Evolutionary conservation across 2,888 invertebrate genomes (phyloP), one percentile per base, ranked within the genome.

Genomic region (Lampropteryx suffumata): DNA sequence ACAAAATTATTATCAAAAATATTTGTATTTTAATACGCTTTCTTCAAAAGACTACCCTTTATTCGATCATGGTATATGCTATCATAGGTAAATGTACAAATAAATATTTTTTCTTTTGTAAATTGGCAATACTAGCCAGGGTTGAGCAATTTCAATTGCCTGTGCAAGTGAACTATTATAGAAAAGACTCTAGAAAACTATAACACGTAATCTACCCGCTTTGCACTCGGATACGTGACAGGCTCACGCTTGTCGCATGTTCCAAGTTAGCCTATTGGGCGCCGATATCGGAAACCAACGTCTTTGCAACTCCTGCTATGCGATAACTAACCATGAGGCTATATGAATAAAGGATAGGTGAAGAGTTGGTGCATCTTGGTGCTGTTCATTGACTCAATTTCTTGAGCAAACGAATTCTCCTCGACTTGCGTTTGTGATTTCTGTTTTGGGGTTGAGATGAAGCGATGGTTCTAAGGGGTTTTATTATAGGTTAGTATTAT

Each of bases 341-440:
- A 5, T 9, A 1, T 0, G 0, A 0, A 28, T 26, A 61, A 35
- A 42, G 32, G 13, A 28, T 10, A 9, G 2, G 1, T 0, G 0
- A 29, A n/a, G 7, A 26, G 63, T 8, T 37, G 10, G 43, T 7
- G 3, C 35, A 61, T 28, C 1, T 53, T 63, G 53, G 73, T 34
- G 45, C 14, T 47, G 59, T 62, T 73, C 73, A 71, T 73, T 71
- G 73, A 67, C 65, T 73, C 73, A 73, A 73, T 73, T 69, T 73
- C 71, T 73, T 73, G 65, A 63, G 64, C 73, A 73, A 73, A 73
- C 71, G 71, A 65, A 67, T 64, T 62, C 68, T 56, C 57, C 53
- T 56, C 39, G 57, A 64, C 63, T 63, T 54, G 59, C 57, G 50
- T 58, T 55, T 56, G 57, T 64, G 69, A 70, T 72, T 70, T 71